Conservation (phyloP, 2,113 vertebrate species). For the Hippocampus zosterae region DNA sequence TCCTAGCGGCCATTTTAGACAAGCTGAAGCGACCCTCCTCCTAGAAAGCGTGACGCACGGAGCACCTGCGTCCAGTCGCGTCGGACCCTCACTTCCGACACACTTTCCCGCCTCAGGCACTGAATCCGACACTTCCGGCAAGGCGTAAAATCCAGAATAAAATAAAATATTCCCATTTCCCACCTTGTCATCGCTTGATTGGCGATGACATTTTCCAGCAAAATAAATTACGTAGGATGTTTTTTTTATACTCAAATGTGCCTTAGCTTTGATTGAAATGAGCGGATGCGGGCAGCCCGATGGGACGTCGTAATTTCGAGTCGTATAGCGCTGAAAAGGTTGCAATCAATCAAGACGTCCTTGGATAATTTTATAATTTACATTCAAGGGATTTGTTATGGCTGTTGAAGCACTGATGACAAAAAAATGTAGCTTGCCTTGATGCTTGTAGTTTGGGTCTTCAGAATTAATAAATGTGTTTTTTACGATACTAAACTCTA, state of each 20-base stretch:
- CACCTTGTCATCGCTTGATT: not conserved
- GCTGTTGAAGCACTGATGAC: not conserved
- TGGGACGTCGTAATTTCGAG: conserved; percentile 42
- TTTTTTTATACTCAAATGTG: conserved; percentile 34
- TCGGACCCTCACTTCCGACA: conserved; percentile 11
- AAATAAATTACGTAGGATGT: conserved; percentile 12
- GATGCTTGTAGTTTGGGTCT: no score
- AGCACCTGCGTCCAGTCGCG: conserved; percentile 43
- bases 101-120: conserved; percentile 15
- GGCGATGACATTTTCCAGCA: not conserved
- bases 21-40: not conserved
- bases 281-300: conserved; percentile 31
- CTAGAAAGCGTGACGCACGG: conserved; percentile 25
- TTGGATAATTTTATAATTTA: conserved; percentile 25
- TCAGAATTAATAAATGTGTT: no score
- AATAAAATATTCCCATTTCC: not conserved
- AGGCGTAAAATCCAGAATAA: not conserved
- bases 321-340: conserved; percentile 48
- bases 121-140: conserved; percentile 3
- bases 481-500: no score
- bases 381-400: not conserved
- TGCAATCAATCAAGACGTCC: conserved; percentile 51
- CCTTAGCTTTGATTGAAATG: conserved; percentile 51
- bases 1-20: not conserved
- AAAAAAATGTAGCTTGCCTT: no score